These are phyloP conservation scores for Ernsta delagoae DNA, from an alignment of 2,888 invertebrate genomes.

Conservation along the genomic window DNA sequence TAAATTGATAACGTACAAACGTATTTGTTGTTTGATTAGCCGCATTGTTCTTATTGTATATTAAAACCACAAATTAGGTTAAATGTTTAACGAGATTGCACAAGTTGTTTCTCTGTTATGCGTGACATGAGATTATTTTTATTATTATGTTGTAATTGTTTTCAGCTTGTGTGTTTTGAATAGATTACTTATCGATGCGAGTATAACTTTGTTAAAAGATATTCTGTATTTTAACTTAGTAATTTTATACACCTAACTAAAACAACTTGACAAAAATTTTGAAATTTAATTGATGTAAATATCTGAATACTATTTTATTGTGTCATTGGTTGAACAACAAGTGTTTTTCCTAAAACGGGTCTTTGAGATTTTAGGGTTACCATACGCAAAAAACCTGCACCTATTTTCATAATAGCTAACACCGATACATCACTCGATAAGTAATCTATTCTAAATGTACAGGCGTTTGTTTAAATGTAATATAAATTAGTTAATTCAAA, in stretches of 20 bases:
- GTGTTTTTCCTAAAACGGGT: too few relatives aligned
- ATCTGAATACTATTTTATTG: too few relatives aligned
- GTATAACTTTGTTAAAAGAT: too few relatives aligned
- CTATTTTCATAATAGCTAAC: background rate
- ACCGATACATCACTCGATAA: background rate
- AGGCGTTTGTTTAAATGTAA: slow-evolving; percentile 26
- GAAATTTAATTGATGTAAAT: too few relatives aligned
- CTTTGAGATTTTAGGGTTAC: background rate
- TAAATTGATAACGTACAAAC: slow-evolving; percentile 31
- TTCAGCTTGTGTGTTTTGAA: slow-evolving; percentile 22
- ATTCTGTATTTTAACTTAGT: too few relatives aligned
- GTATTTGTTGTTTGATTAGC: slow-evolving; percentile 23
- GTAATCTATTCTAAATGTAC: slow-evolving; percentile 21
- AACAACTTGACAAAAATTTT: too few relatives aligned
- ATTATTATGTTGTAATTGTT: slow-evolving; percentile 23
- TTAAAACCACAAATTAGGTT: slow-evolving; percentile 36
- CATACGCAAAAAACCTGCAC: background rate
- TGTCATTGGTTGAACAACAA: too few relatives aligned
- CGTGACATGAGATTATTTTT: slow-evolving; percentile 25
- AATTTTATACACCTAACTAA: too few relatives aligned
- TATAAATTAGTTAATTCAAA: slow-evolving; percentile 36
- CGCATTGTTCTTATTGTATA: slow-evolving; percentile 36
- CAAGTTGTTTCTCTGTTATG: slow-evolving; percentile 35
- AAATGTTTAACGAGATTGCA: slow-evolving; percentile 30
- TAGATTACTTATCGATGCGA: background rate